Base-by-base conservation (phyloP, 2,797 vertebrate genomes). In the Esox masquinongy region DNA sequence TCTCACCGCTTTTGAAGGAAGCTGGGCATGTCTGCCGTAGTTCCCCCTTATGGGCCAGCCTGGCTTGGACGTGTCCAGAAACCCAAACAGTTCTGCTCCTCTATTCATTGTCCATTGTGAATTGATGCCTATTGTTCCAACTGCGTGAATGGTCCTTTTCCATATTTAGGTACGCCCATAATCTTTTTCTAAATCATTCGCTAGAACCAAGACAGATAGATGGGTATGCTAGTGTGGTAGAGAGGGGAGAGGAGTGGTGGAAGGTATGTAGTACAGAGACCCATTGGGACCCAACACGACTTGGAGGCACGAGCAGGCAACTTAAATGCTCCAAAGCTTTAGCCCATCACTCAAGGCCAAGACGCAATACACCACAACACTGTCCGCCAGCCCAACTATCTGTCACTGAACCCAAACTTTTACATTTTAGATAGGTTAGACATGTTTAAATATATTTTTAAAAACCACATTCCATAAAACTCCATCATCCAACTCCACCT, bases 31-130 rank as follows among this genome's bases (percentile, higher is more conserved):
- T 87, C 89, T 84, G 88, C 88, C 82, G 79, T 82, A 69, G 80
- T 84, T 87, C 86, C 80, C 68, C 82, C 74, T 70, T 75, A 73
- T 36, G 15, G 22, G 67, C 72, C 80, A 78, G 82, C 82, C 85
- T 74, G 84, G 74, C 72, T 80, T 69, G 86, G 79, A 88, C 93
- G 91, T 93, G 92, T 81, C 83, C 86, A 85, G 92, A 90, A 93
- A 89, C 83, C 83, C 84, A 91, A 92, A 84, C 86, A 88, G 88
- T 84, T 81, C 83, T 49, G 81, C 79, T 83, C 72, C 77, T 82
- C 87, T 78, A 88, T 85, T 84, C 83, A 77, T 83, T 88, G 85
- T 89, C 89, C 88, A 84, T 74, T 82, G 82, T 88, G 86, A 88
- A 86, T 86, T 86, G 83, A 84, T 85, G 79, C 86, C 91, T 87